Evolutionary conservation across 2,797 vertebrate genomes (phyloP).

Genomic region (Sebastes wilsoni): DNA sequence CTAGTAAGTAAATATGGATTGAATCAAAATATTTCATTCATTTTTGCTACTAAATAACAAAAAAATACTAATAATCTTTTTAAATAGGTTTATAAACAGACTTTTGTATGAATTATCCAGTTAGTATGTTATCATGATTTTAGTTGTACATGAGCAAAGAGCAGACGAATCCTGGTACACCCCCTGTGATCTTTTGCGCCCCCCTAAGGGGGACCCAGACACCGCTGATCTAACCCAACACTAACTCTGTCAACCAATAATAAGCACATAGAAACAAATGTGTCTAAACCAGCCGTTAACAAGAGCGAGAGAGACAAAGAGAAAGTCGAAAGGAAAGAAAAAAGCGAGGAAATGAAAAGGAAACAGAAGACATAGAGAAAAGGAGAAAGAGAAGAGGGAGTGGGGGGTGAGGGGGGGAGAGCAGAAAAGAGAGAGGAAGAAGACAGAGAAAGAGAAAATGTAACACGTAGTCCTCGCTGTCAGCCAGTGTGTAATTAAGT

Average conservation of each 20-base stretch:
- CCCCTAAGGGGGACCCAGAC: too few relatives aligned
- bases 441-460: slow-evolving; percentile 43
- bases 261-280: background rate
- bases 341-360: slow-evolving; percentile 27
- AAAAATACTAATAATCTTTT: too few relatives aligned
- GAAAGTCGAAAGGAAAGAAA: background rate
- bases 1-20: too few relatives aligned
- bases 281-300: slow-evolving; percentile 24
- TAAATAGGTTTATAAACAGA: too few relatives aligned
- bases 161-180: too few relatives aligned
- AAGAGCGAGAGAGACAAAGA: slow-evolving; percentile 27
- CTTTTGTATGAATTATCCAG: too few relatives aligned
- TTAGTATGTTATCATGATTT: too few relatives aligned
- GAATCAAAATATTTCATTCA: too few relatives aligned
- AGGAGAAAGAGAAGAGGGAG: background rate
- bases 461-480: slow-evolving; percentile 66
- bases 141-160: too few relatives aligned
- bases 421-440: slow-evolving; percentile 1
- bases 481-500: slow-evolving; percentile 78
- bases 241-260: background rate
- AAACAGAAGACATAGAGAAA: background rate
- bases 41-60: too few relatives aligned
- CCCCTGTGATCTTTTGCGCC: too few relatives aligned
- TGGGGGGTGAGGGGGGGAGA: background rate
- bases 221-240: background rate